Evolutionary conservation across 1,140 invertebrate genomes (phyloP).

Genomic region (Gryon sp.): DNA sequence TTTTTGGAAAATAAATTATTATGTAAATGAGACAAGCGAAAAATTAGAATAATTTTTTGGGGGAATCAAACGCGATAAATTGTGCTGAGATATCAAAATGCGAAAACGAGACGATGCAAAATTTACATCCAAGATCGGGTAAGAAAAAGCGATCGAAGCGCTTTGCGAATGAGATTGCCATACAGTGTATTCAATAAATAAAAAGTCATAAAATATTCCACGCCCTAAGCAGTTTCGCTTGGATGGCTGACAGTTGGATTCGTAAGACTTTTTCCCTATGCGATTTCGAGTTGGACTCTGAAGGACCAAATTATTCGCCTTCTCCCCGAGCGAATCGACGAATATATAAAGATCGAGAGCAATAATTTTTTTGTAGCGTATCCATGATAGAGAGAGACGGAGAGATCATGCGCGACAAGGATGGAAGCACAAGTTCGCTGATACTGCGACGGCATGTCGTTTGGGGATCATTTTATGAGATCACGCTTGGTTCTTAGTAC

Average conservation of each 20-base stretch:
- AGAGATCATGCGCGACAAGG: slow-evolving; percentile 3
- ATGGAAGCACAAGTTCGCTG: slow-evolving; percentile 59
- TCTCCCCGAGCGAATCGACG: slow-evolving; percentile 68
- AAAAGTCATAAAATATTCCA: slow-evolving; percentile 62
- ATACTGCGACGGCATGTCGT: slow-evolving; percentile 60
- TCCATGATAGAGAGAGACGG: slow-evolving; percentile 2
- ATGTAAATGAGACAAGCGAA: too few species aligned
- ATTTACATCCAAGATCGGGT: slow-evolving; percentile 6
- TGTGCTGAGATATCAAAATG: neutral
- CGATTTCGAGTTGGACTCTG: slow-evolving; percentile 57
- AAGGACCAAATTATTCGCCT: slow-evolving; percentile 71
- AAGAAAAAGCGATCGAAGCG: neutral
- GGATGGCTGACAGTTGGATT: slow-evolving; percentile 56
- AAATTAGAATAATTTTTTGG: too few species aligned
- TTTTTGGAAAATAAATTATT: too few species aligned
- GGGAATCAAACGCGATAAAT: too few species aligned
- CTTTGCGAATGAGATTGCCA: slow-evolving; percentile 1
- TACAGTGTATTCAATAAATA: slow-evolving; percentile 50
- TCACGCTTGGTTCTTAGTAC: slow-evolving; percentile 71
- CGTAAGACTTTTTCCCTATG: slow-evolving; percentile 62
- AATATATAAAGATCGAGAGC: slow-evolving; percentile 77
- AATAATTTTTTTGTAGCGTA: slow-evolving; percentile 74
- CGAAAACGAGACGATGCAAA: neutral
- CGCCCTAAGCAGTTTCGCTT: slow-evolving; percentile 59
- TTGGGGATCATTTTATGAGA: slow-evolving; percentile 78